phyloP scores from a whole-genome alignment of 1,140 invertebrate species.

The Lepidostoma basale region DNA sequence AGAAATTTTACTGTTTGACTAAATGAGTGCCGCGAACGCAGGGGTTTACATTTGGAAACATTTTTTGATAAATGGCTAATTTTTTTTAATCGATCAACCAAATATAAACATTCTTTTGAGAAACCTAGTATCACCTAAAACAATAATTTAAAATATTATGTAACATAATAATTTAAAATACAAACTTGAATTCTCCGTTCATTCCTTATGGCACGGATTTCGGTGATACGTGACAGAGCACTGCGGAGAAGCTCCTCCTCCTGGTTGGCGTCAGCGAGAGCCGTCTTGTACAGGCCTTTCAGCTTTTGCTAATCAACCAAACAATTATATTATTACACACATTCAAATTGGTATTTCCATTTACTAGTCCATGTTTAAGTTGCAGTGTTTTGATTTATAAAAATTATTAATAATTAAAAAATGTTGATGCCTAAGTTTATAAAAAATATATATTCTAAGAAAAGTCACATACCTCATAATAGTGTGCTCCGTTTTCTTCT shows the following conservation, averaged over 20 bases:
- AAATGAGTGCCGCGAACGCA: too few species aligned
- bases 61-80: too few species aligned
- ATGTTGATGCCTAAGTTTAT: neutral
- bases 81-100: too few species aligned
- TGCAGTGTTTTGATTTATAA: conserved; percentile 47
- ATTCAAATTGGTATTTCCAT: neutral
- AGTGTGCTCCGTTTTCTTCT: conserved; percentile 69
- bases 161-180: neutral
- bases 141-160: neutral
- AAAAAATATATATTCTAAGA: neutral
- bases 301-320: conserved; percentile 76
- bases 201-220: conserved; percentile 88
- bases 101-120: too few species aligned
- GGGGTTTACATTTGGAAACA: too few species aligned
- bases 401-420: conserved; percentile 9
- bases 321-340: neutral
- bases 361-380: neutral
- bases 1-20: too few species aligned
- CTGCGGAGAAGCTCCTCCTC: conserved; percentile 85
- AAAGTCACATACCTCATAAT: conserved; percentile 57
- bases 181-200: conserved; percentile 81
- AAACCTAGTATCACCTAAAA: neutral
- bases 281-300: conserved; percentile 80
- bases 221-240: conserved; percentile 85
- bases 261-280: conserved; percentile 78